phyloP scores from a whole-genome alignment of 2,797 vertebrate species.

The Acropternis orthonyx region DNA sequence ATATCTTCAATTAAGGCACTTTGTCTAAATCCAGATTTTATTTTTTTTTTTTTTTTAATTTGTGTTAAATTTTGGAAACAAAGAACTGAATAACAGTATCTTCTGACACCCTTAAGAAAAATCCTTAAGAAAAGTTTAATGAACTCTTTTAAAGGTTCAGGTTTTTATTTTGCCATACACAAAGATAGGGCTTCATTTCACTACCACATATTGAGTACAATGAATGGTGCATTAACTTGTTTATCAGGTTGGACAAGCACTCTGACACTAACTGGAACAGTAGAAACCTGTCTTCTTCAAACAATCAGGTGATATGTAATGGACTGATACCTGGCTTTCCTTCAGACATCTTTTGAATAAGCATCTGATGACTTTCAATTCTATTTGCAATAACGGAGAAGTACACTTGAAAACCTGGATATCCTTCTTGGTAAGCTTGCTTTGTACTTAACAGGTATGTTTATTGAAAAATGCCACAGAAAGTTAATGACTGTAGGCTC shows the following conservation, averaged over 20 bases:
- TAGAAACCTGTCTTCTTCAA: background rate
- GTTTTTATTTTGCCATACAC: background rate
- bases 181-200: background rate
- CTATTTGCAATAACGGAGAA: background rate
- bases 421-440: background rate
- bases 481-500: background rate
- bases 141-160: background rate
- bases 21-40: background rate
- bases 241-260: background rate
- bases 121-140: background rate
- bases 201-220: accelerated
- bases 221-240: background rate
- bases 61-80: background rate
- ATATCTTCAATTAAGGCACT: background rate
- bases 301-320: background rate
- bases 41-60: background rate
- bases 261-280: background rate
- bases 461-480: background rate
- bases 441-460: background rate
- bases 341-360: background rate
- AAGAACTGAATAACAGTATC: background rate
- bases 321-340: background rate
- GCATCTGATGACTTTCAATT: background rate
- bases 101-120: background rate
- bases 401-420: background rate